Evolutionary conservation across 2,888 invertebrate genomes (phyloP), one percentile per base, ranked within the genome.

Genomic region (Mantis religiosa): DNA sequence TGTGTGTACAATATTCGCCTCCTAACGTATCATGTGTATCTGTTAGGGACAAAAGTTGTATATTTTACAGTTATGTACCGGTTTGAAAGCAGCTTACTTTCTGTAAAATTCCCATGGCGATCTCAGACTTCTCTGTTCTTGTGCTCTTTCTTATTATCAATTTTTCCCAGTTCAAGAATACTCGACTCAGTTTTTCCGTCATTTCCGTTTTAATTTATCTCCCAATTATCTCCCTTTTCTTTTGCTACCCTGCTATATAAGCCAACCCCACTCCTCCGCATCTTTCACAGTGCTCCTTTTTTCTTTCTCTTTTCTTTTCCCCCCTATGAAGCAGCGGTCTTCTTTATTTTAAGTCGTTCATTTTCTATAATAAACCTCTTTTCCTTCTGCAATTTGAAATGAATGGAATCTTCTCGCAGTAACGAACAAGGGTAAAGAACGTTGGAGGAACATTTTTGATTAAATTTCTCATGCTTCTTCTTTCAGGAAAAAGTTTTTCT

Each of bases 401-500:
- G 90, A 90, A 90, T 89, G 89, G 89, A 90, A 89, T 88, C 90
- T 88, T 88, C 82, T 34, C 34, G 84, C 71, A 87, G 84, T 25
- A 47, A 82, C 88, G 82, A 88, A 82, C 82, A 86, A 85, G 85
- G 54, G 82, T 83, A 82, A 88, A 88, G 86, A 82, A 86, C 82
- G 85, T 28, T 86, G 85, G 88, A 89, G 88, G 89, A 82, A 90
- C 89, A 90, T 90, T 89, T 90, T 90, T 90, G 90, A 90, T 90
- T 90, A 90, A 89, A 90, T 90, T 90, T 90, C 90, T 90, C 88
- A 88, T 90, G 88, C 89, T 89, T 87, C 90, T 90, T 90, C 89
- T 88, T 87, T 87, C 41, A 82, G 34, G 85, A 71, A 85, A 85
- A 85, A 82, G 82, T 86, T 88, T 88, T 88, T 88, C 83, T 88